Evolutionary conservation across 1,140 invertebrate species (phyloP), one percentile per base, ranked within the genome.

Genomic region (Chironomus striatipennis): DNA sequence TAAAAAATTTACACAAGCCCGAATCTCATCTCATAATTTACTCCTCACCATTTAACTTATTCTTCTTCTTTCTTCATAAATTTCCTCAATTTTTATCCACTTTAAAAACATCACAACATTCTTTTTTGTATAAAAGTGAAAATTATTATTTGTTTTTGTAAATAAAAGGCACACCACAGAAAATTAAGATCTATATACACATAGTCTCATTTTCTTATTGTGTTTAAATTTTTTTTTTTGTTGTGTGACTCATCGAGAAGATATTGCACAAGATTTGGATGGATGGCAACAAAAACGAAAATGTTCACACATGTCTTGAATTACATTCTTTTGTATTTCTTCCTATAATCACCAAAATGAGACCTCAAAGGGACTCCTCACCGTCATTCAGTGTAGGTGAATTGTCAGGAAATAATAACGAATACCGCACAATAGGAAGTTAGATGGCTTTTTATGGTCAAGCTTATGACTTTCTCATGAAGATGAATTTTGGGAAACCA

Each of bases 111-210:
- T 57, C 47, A 57, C 47, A 57, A 57, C 47, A 57, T 12, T 57
- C 2, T 12, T 47, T 47, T 47, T 47, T 1, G 43, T 47, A n/a
- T n/a, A n/a, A 34, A 2, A 34, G 2, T 34, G n/a, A 15, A 15
- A 57, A 57, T 57, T 57, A 57, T 57, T 15, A 57, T 57, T 57
- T 57, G 47, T 57, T 57, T 57, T 57, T 57, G 47, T 57, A 57
- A 57, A 57, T 57, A 15, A 57, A 5, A n/a, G 47, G 4, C 24
- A 34, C 24, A 34, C 24, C 24, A 34, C 24, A 34, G n/a, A n/a
- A n/a, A n/a, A n/a, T n/a, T n/a, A n/a, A n/a, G n/a, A n/a, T 34
- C 24, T 34, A 34, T 34, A 34, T 5, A 34, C 24, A 34, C 24
- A 34, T 34, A 34, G 24, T 5, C 5, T n/a, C n/a, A n/a, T n/a